Evolutionary conservation across 2,888 invertebrate species (phyloP), one percentile per base, ranked within the genome.

Genomic region (Pammene aurita): DNA sequence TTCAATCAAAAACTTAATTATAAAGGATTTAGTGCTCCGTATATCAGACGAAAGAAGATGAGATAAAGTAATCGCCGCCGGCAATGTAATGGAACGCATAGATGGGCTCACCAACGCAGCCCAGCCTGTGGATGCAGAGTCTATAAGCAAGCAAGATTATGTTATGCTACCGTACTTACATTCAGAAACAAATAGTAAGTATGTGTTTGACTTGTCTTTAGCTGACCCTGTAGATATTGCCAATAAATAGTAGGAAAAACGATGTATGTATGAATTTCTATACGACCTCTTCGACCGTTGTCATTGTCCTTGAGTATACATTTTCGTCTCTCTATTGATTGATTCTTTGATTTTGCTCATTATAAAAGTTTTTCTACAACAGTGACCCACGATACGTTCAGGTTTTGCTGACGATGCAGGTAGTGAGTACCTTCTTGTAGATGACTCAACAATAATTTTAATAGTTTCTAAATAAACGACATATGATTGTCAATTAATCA

Each of bases 1-100:
- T 87, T 88, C 87, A 87, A 90, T 90, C 88, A 86, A 82, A 83
- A 83, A 83, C 81, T 83, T 86, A 83, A 90, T 90, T 89, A 86
- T 86, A 86, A 86, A 80, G 83, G 84, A 86, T 86, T 86, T 81
- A 81, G 78, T 79, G 74, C 76, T 72, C 65, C 68, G 68, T 71
- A 71, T 71, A 60, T 78, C 80, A 79, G 70, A 57, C 61, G 44
- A 35, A 62, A 66, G 60, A 60, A 64, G 62, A 48, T 50, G 48
- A 55, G 67, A 62, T 56, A 50, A 63, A 7, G 41, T 52, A 35
- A 52, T 66, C 66, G 42, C 18, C 46, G 18, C 34, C 35, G 54
- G 44, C 64, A 44, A 44, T 57, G 65, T 48, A 38, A 38, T 56
- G 55, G 64, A 56, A 64, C n/a, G 16, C 55, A 5, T 14, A 35